These are phyloP conservation scores for Cabera pusaria DNA, from an alignment of 2,888 invertebrate genomes.

Conservation along the genomic window DNA sequence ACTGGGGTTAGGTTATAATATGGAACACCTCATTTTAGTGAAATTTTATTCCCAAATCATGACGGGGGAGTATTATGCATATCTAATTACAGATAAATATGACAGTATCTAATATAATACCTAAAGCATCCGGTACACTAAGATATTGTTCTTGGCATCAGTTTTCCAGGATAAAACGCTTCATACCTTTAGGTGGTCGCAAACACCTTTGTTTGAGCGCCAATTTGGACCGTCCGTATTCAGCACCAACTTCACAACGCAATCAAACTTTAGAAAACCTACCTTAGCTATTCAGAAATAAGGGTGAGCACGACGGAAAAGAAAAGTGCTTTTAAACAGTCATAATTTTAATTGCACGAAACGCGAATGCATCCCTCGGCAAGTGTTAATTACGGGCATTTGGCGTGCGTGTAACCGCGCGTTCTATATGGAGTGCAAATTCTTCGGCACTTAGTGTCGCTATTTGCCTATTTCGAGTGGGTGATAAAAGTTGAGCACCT, in stretches of 20 bases:
- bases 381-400: constrained; percentile 72
- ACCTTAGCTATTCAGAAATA: constrained; percentile 33
- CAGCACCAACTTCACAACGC: constrained; percentile 40
- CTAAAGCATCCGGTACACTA: too few species aligned
- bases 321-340: constrained; percentile 22
- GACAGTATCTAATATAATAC: too few species aligned
- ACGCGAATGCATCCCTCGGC: constrained; percentile 52
- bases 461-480: constrained; percentile 8
- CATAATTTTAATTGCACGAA: constrained; percentile 71
- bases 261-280: constrained; percentile 29
- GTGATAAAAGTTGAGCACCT: constrained; percentile 7
- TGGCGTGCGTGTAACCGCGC: constrained; percentile 54
- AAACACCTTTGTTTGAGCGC: constrained; percentile 71
- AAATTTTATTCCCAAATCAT: too few species aligned
- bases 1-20: too few species aligned
- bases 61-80: too few species aligned
- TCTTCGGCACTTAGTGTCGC: constrained; percentile 40
- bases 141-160: too few species aligned
- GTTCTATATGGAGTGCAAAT: constrained; percentile 67
- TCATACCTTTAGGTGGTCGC: constrained; percentile 76
- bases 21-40: too few species aligned
- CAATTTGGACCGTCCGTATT: constrained; percentile 63
- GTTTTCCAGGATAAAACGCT: constrained; percentile 51
- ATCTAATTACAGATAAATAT: too few species aligned
- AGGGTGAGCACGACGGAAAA: constrained; percentile 9